phyloP scores from a whole-genome alignment of 1,140 invertebrate genomes.

The Nomia melanderi region DNA sequence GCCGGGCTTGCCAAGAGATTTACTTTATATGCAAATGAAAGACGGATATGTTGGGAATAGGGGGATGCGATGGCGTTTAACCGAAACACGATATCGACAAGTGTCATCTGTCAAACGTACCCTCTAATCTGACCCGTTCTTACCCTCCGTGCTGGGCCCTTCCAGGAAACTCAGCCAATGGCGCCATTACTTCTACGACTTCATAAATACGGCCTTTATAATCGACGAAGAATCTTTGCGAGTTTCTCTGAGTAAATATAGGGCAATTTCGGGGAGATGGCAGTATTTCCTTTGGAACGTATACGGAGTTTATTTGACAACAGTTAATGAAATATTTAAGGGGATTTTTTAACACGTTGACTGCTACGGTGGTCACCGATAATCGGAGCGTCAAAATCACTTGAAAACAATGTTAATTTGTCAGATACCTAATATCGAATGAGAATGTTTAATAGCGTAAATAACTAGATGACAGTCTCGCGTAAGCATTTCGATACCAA shows the following conservation, averaged over 20 bases:
- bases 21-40: slow-evolving; percentile 69
- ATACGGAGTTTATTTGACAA: too few relatives aligned
- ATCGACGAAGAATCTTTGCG: not conserved
- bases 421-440: too few relatives aligned
- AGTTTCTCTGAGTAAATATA: not conserved
- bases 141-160: not conserved
- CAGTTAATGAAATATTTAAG: too few relatives aligned
- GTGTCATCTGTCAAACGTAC: slow-evolving; percentile 69
- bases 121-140: slow-evolving; percentile 50
- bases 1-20: slow-evolving; percentile 57
- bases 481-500: too few relatives aligned
- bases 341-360: too few relatives aligned
- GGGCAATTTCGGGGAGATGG: too few relatives aligned
- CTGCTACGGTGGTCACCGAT: too few relatives aligned
- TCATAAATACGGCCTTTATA: slow-evolving; percentile 6
- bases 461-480: too few relatives aligned
- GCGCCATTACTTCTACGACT: slow-evolving; percentile 1
- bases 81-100: slow-evolving; percentile 72
- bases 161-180: not conserved
- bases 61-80: slow-evolving; percentile 65
- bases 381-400: too few relatives aligned
- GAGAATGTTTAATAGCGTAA: too few relatives aligned
- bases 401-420: too few relatives aligned
- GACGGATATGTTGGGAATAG: slow-evolving; percentile 65
- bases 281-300: too few relatives aligned